Evolutionary conservation across 2,113 vertebrate genomes (phyloP), one percentile per base, ranked within the genome.

Genomic region (Phainopepla nitens): DNA sequence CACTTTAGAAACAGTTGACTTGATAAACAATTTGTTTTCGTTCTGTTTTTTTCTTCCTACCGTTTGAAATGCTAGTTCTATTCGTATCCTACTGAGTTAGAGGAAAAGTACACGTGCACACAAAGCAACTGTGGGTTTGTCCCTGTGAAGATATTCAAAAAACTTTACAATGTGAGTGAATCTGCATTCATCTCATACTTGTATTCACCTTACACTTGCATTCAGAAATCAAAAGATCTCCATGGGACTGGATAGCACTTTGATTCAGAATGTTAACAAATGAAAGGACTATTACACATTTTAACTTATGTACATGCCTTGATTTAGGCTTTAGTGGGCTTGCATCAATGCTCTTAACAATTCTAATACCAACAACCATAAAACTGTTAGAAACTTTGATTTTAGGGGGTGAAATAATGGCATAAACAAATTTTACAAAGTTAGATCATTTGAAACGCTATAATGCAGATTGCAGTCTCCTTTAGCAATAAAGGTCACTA

Each of bases 21-120:
- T n/a, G 42, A n/a, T 27, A 61, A 33, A 15, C 28, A 13, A 13
- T 1, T 15, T 7, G 20, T 39, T 65, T 42, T 65, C 41, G 16
- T 25, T 56, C 17, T 33, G 4, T 5, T 7, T 14, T 77, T n/a
- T 80, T 31, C 4, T 5, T 0, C 0, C 31, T 84, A 33, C 16
- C 31, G 70, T 82, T 75, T 70, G 16, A 70, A 78, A 57, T 73
- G 15, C 11, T 75, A 36, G 10, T 57, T 78, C 22, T 58, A 0
- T 35, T 95, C 11, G 7, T 35, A 79, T 33, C 7, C 25, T 53
- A 15, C 15, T 49, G 16, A 53, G 33, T 36, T 78, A 50, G 6
- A 51, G 25, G 19, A 82, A 71, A 23, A 66, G 1, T 62, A 78
- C 7, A 6, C 9, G 6, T 10, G 7, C 5, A 22, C 9, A 54